phyloP scores from a whole-genome alignment of 64 coral and sea anemone species.

The Platygyra sinensis region DNA sequence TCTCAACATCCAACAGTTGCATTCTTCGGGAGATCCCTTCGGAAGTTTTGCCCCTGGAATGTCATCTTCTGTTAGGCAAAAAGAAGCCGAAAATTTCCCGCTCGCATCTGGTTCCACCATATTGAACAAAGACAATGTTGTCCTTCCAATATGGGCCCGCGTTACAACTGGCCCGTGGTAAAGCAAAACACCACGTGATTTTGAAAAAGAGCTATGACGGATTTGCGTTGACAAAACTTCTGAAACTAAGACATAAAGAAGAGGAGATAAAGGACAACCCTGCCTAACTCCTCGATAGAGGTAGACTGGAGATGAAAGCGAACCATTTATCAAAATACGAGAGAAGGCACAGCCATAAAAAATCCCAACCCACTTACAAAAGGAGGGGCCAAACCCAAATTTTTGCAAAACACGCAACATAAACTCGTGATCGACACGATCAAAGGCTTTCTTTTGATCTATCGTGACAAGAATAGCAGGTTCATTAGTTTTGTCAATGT shows the following conservation, averaged over 20 bases:
- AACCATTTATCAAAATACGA: neutral
- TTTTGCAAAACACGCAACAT: neutral
- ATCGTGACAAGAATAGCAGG: neutral
- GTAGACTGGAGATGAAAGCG: neutral
- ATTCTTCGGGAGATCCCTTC: too few relatives aligned
- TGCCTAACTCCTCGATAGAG: neutral
- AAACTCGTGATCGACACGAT: neutral
- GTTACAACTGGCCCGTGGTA: too few relatives aligned
- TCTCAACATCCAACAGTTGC: too few relatives aligned
- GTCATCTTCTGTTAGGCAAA: too few relatives aligned
- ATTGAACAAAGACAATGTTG: too few relatives aligned
- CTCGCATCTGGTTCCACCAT: too few relatives aligned
- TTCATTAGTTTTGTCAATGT: neutral
- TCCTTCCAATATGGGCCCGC: too few relatives aligned
- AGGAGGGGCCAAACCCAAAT: neutral
- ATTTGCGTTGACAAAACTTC: constrained; percentile 5
- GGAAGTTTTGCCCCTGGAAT: too few relatives aligned
- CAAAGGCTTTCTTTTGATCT: neutral
- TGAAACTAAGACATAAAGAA: constrained; percentile 15
- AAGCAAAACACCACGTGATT: too few relatives aligned
- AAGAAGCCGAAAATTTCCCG: too few relatives aligned
- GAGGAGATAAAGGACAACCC: constrained; percentile 4
- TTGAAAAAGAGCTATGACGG: too few relatives aligned
- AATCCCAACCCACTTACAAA: neutral
- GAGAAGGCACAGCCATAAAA: neutral